phyloP scores from a whole-genome alignment of 2,113 vertebrate species.

The Aptenodytes patagonicus region DNA sequence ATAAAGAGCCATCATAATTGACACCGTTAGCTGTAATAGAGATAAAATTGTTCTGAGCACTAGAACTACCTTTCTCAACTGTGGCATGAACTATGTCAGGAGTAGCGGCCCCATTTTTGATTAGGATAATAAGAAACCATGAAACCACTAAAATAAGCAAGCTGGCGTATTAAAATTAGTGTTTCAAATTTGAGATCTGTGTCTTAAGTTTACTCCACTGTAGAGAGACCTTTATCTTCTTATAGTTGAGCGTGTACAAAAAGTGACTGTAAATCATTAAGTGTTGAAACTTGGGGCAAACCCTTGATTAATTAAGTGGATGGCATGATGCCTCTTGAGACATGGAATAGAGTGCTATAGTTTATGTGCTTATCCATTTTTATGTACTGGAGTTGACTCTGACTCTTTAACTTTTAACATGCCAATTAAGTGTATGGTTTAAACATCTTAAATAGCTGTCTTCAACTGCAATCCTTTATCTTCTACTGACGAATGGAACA shows the following conservation, averaged over 20 bases:
- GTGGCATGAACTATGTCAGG: not conserved
- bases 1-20: not conserved
- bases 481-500: not conserved
- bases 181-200: not conserved
- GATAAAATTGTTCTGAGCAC: not conserved
- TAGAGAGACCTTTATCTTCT: not conserved
- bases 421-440: constrained; percentile 52
- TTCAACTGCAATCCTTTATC: constrained; percentile 32
- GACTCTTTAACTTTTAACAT: constrained; percentile 62
- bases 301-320: constrained; percentile 8
- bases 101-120: not conserved
- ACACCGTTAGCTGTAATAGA: not conserved
- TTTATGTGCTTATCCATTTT: constrained; percentile 43
- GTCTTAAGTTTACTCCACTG: not conserved
- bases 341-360: not conserved
- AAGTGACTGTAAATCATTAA: not conserved
- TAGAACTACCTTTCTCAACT: not conserved
- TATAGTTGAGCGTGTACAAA: not conserved
- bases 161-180: not conserved
- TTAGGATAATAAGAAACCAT: not conserved
- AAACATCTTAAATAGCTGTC: constrained; percentile 46
- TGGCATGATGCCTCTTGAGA: constrained; percentile 17
- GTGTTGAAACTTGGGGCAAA: not conserved
- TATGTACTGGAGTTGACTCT: constrained; percentile 40
- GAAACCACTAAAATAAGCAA: not conserved